These are phyloP conservation scores for Engraulis encrasicolus DNA, from an alignment of 2,113 vertebrate species.

Conservation along the genomic window DNA sequence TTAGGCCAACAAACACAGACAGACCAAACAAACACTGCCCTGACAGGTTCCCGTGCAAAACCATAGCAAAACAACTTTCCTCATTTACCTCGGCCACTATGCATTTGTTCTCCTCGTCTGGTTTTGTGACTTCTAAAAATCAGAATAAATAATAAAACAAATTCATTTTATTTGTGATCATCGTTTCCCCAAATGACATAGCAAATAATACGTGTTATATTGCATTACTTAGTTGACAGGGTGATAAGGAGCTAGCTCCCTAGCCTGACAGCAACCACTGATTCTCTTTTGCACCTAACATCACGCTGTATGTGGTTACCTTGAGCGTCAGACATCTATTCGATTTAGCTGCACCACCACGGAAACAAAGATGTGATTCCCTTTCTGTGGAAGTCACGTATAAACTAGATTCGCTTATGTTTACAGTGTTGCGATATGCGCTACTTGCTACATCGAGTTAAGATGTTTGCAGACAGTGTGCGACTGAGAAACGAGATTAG, in stretches of 20 bases:
- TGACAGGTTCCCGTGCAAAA: not conserved
- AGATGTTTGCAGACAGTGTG: no score
- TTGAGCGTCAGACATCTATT: conserved; percentile 75
- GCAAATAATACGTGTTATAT: no score
- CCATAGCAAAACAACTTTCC: not conserved
- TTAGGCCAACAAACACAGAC: no score
- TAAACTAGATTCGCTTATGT: no score
- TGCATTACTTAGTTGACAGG: no score
- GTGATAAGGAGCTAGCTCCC: not conserved
- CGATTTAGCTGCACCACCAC: conserved; percentile 42
- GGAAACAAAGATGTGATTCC: no score
- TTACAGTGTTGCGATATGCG: no score
- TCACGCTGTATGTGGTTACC: conserved; percentile 55
- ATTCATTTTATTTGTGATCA: not conserved
- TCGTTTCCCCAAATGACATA: not conserved
- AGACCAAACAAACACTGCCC: not conserved
- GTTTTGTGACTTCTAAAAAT: conserved; percentile 62
- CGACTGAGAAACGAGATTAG: no score
- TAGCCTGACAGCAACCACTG: not conserved
- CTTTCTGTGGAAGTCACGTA: no score
- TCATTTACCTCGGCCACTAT: conserved; percentile 64
- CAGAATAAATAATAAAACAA: conserved; percentile 8
- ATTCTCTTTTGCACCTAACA: not conserved
- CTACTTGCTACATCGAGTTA: no score
- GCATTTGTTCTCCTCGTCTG: conserved; percentile 62